These are phyloP conservation scores for Mizuhopecten yessoensis DNA, from an alignment of 1,140 invertebrate species.

Conservation along the genomic window DNA sequence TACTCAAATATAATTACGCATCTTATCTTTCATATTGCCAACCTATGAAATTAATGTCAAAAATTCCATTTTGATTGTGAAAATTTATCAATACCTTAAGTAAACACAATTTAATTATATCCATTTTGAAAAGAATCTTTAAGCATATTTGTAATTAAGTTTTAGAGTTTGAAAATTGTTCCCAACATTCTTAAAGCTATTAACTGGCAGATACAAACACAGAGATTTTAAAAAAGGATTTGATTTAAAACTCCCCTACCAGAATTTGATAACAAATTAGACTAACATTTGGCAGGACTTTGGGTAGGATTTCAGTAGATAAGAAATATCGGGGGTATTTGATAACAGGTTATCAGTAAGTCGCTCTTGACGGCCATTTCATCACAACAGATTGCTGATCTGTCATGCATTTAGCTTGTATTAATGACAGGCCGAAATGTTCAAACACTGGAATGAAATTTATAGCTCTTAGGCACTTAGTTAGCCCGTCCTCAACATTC, in stretches of 20 bases:
- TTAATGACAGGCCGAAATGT: constrained; percentile 16
- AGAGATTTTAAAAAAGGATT: constrained; percentile 1
- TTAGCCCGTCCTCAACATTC: constrained; percentile 3
- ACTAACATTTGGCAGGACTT: constrained; percentile 7
- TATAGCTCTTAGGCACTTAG: not conserved
- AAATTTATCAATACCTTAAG: constrained; percentile 19
- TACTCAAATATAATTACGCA: not conserved
- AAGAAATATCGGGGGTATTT: not conserved
- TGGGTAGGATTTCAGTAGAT: not conserved
- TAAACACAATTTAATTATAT: constrained; percentile 23
- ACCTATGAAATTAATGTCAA: not conserved
- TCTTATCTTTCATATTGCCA: not conserved
- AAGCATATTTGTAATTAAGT: constrained; percentile 30
- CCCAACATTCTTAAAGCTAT: not conserved
- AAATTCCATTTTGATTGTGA: not conserved
- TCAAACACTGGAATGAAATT: constrained; percentile 25
- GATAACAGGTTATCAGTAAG: not conserved
- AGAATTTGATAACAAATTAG: constrained; percentile 6
- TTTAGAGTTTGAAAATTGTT: not conserved
- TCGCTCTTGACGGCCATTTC: not conserved
- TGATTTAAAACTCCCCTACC: not conserved
- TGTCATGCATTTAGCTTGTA: not conserved
- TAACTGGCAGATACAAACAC: not conserved
- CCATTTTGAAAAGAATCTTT: not conserved
- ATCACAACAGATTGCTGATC: not conserved